Evolutionary conservation across 2,113 vertebrate genomes (phyloP).

Genomic region (Callospermophilus lateralis): DNA sequence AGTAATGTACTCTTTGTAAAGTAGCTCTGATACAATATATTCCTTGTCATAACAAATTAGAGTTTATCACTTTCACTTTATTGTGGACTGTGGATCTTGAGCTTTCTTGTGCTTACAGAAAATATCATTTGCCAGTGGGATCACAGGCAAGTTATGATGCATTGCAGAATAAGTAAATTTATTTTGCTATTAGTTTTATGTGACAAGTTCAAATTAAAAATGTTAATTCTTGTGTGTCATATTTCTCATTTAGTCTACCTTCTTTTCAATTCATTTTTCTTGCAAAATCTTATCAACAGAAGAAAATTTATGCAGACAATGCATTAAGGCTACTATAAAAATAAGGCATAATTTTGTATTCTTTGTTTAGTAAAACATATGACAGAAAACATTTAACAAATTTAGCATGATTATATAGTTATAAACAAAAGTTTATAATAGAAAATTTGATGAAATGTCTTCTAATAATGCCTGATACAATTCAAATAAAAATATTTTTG

Average conservation of each 20-base stretch:
- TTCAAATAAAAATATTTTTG: constrained; percentile 25
- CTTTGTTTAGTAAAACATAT: constrained; percentile 33
- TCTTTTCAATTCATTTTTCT: constrained; percentile 31
- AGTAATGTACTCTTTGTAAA: neutral
- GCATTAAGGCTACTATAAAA: constrained; percentile 22
- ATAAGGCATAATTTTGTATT: neutral
- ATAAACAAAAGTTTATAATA: neutral
- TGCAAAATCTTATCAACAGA: constrained; percentile 20
- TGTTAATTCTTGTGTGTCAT: constrained; percentile 24
- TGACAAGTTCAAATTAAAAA: constrained; percentile 68
- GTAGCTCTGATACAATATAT: neutral
- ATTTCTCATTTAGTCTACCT: neutral
- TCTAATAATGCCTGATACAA: neutral
- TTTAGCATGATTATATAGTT: constrained; percentile 4
- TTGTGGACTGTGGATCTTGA: neutral
- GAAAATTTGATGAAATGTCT: neutral
- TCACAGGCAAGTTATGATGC: constrained; percentile 20
- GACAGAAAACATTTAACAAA: constrained; percentile 43
- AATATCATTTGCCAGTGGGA: constrained; percentile 47
- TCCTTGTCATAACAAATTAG: constrained; percentile 45
- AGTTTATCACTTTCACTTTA: constrained; percentile 27
- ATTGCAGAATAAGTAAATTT: constrained; percentile 55
- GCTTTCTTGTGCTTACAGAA: constrained; percentile 37
- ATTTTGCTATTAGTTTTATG: constrained; percentile 56
- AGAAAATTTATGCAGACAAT: constrained; percentile 37